Conservation (phyloP, 2,113 vertebrate genomes). For the Sander vitreus region DNA sequence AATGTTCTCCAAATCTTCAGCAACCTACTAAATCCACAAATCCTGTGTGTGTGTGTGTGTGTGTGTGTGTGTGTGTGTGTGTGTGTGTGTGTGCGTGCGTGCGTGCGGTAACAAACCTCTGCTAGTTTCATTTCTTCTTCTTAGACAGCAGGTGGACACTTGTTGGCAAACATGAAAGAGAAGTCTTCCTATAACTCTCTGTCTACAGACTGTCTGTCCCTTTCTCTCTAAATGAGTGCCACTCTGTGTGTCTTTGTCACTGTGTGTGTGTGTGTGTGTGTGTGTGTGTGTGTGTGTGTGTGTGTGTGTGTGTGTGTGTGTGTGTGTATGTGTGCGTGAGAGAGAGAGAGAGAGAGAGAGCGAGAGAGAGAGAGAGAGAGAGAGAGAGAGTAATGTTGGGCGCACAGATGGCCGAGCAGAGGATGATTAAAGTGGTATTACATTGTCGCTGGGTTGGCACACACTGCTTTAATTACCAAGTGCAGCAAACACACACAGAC, state of each 20-base stretch:
- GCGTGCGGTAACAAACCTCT: neutral
- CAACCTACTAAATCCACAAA: neutral
- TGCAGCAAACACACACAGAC: conserved; percentile 51
- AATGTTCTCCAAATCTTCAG: neutral
- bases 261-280: conserved; percentile 2
- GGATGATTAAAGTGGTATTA: conserved; percentile 79
- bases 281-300: conserved; percentile 1
- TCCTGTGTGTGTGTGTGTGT: neutral
- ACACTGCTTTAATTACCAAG: conserved; percentile 69
- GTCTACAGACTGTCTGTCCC: neutral
- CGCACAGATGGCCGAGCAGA: conserved; percentile 76
- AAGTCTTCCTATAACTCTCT: conserved; percentile 24
- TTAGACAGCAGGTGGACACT: neutral
- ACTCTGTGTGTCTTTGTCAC: neutral
- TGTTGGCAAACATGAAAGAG: neutral
- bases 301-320: conserved; percentile 11
- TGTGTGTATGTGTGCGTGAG: conserved; percentile 3
- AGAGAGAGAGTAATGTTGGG: conserved; percentile 44
- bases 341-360: neutral
- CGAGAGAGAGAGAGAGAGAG: neutral
- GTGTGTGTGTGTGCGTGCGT: neutral
- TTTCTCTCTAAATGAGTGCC: conserved; percentile 16
- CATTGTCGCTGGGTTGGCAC: conserved; percentile 70
- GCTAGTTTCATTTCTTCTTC: neutral
- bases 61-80: neutral